phyloP scores from a whole-genome alignment of 1,140 invertebrate genomes.

The Archivesica marissinica region DNA sequence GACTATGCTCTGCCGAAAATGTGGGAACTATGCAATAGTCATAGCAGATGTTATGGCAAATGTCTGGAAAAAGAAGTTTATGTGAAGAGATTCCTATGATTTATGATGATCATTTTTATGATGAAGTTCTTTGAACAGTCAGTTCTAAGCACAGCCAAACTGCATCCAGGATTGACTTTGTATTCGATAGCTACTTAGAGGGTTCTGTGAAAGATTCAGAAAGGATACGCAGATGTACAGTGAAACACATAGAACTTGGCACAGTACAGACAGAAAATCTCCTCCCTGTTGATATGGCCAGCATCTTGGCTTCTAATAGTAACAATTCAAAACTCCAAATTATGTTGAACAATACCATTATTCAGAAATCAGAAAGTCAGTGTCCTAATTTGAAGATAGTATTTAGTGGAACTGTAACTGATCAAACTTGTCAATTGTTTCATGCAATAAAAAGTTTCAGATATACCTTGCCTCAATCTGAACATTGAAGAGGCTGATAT shows the following conservation, averaged over 20 bases:
- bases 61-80: not conserved
- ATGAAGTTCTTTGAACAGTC: no score
- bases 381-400: not conserved
- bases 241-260: not conserved
- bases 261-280: constrained; percentile 7
- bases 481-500: constrained; percentile 20
- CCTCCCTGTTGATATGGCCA: constrained; percentile 19
- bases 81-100: no score
- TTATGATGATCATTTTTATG: no score
- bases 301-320: not conserved
- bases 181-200: constrained; percentile 15
- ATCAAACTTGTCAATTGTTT: not conserved
- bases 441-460: not conserved
- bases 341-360: not conserved
- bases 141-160: not conserved
- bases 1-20: no score
- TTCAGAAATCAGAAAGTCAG: not conserved
- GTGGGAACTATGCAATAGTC: no score
- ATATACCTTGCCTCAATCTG: not conserved
- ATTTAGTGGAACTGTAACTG: not conserved
- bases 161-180: constrained; percentile 24
- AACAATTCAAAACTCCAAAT: constrained; percentile 25
- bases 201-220: constrained; percentile 32
- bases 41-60: constrained; percentile 28
- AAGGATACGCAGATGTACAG: not conserved